These are phyloP conservation scores for Zeuzera pyrina DNA, from an alignment of 2,888 invertebrate genomes.

Conservation along the genomic window DNA sequence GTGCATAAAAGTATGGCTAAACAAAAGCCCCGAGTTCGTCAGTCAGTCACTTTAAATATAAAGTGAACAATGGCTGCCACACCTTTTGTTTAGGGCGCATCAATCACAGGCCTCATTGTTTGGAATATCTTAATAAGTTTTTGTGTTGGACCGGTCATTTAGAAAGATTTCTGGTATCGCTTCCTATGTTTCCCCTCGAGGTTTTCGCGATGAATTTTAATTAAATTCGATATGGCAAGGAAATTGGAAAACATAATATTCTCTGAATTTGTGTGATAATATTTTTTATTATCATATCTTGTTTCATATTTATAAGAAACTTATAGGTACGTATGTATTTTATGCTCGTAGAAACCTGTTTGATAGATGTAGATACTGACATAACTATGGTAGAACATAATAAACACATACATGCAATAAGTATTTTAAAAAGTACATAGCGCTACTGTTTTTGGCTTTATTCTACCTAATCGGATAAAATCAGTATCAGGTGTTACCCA, in stretches of 20 bases:
- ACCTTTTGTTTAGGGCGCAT: constrained; percentile 61
- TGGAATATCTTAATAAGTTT: constrained; percentile 68
- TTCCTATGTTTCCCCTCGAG: constrained; percentile 27
- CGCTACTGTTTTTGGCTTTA: too few species aligned
- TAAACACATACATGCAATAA: too few species aligned
- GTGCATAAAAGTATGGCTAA: constrained; percentile 45
- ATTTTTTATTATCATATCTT: too few species aligned
- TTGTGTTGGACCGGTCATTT: constrained; percentile 64
- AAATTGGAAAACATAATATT: constrained; percentile 34
- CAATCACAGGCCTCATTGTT: constrained; percentile 61
- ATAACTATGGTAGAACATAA: too few species aligned
- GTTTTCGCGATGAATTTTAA: constrained; percentile 41
- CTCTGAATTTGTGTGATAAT: too few species aligned
- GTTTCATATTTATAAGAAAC: too few species aligned
- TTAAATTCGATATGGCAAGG: constrained; percentile 22
- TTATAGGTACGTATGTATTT: too few species aligned
- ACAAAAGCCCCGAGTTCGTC: constrained; percentile 34
- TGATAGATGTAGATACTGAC: too few species aligned
- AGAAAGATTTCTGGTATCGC: constrained; percentile 57
- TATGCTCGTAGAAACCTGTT: too few species aligned
- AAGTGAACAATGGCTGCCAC: constrained; percentile 41
- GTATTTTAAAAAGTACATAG: too few species aligned
- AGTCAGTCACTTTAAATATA: constrained; percentile 30
- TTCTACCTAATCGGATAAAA: too few species aligned
- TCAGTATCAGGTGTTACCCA: too few species aligned